Evolutionary conservation across 2,113 vertebrate genomes (phyloP).

Genomic region (Tringa solitaria): DNA sequence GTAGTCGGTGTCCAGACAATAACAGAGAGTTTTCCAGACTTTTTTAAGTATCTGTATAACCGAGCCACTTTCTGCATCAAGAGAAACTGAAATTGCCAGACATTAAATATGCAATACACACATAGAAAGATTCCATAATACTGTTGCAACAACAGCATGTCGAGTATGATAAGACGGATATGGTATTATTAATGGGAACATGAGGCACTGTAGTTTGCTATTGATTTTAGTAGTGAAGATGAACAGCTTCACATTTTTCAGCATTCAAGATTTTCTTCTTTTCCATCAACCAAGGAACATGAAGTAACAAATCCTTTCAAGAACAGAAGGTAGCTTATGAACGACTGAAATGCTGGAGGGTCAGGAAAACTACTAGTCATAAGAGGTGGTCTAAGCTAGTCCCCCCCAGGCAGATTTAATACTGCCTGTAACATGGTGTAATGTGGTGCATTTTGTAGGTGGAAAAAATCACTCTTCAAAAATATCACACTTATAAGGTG

Average conservation of each 20-base stretch:
- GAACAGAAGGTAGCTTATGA: background rate
- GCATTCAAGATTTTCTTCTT: background rate
- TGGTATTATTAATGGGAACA: background rate
- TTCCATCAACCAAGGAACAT: background rate
- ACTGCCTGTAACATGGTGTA: background rate
- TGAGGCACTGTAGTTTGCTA: background rate
- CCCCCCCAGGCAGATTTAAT: background rate
- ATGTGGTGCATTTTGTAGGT: background rate
- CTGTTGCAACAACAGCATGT: background rate
- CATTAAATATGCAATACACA: background rate
- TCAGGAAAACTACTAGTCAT: background rate
- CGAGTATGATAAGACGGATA: background rate
- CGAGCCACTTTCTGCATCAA: background rate
- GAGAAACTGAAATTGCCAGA: background rate
- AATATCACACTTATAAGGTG: background rate
- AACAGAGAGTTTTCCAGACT: background rate
- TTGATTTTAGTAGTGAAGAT: background rate
- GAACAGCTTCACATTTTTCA: background rate
- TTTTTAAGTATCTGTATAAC: background rate
- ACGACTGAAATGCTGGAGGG: background rate
- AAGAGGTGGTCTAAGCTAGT: background rate
- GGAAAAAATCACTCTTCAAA: background rate
- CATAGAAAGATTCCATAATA: background rate
- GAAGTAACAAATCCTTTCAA: background rate
- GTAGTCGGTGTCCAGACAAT: background rate